Percentiles rank a stretch among this genome's conserved stretches.
Evolutionary conservation across 2,888 invertebrate species (phyloP).

Genomic region (Epinotia nisella): DNA sequence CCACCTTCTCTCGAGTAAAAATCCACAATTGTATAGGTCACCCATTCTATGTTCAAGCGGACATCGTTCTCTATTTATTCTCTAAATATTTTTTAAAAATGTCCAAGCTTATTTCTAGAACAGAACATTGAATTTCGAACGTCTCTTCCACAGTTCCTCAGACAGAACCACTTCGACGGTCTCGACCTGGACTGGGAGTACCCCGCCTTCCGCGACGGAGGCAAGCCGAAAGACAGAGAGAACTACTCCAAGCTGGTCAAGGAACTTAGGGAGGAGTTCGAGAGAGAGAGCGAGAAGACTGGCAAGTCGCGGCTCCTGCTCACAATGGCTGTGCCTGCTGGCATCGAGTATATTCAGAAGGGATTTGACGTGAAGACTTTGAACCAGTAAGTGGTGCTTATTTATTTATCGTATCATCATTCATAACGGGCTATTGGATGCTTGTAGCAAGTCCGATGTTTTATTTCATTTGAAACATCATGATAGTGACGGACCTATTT

Average conservation of each 20-base stretch:
- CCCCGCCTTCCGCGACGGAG: slow-evolving; percentile 92
- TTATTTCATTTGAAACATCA: not conserved
- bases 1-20: too few species aligned
- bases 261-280: slow-evolving; percentile 95
- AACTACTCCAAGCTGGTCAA: slow-evolving; percentile 95
- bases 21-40: too few species aligned
- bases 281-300: slow-evolving; percentile 92
- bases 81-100: too few species aligned
- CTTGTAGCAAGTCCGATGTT: not conserved
- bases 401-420: not conserved
- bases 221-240: slow-evolving; percentile 91
- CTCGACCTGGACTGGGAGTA: slow-evolving; percentile 97
- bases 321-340: slow-evolving; percentile 97
- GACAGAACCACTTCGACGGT: slow-evolving; percentile 97
- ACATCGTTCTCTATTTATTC: too few species aligned
- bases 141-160: slow-evolving; percentile 85
- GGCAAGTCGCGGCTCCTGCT: slow-evolving; percentile 91
- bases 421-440: too few species aligned
- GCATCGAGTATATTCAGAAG: slow-evolving; percentile 96
- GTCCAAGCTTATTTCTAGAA: not conserved
- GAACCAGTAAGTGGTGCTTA: slow-evolving; percentile 87
- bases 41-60: too few species aligned
- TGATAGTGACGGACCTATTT: too few species aligned
- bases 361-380: slow-evolving; percentile 96
- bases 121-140: not conserved